Conservation (phyloP, 2,888 invertebrate genomes). For the Adineta ricciae region DNA sequence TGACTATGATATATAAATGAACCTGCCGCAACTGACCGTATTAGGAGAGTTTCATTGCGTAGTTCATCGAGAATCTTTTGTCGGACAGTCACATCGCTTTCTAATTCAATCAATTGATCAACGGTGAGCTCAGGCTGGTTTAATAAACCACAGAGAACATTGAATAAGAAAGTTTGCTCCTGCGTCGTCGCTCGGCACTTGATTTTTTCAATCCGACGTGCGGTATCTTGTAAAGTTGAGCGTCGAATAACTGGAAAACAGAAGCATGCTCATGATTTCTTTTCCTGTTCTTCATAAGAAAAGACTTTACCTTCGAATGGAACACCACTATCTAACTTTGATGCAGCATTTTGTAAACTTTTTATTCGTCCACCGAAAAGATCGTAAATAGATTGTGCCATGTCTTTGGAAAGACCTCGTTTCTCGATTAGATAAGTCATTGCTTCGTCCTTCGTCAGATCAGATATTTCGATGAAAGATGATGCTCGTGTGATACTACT, state of each 20-base stretch:
- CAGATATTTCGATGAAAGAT: background rate
- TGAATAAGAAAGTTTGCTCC: background rate
- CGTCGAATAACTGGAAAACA: background rate
- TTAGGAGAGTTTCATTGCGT: background rate
- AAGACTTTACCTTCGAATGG: background rate
- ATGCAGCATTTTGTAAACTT: slow-evolving; percentile 4
- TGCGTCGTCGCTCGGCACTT: background rate
- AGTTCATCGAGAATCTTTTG: background rate
- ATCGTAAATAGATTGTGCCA: background rate
- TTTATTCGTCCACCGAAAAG: background rate
- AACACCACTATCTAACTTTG: background rate
- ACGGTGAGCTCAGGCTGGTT: background rate
- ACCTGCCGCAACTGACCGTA: background rate
- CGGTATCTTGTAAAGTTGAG: background rate
- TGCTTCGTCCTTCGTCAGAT: background rate
- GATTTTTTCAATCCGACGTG: background rate
- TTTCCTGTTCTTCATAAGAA: background rate
- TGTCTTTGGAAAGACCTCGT: background rate
- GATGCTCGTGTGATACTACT: slow-evolving; percentile 1
- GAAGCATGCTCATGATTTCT: background rate
- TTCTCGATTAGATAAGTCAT: background rate
- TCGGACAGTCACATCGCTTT: background rate
- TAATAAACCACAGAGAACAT: background rate
- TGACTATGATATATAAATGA: background rate
- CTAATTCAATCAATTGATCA: background rate